Conservation (phyloP, 2,888 invertebrate genomes). For the Platyscelio sp. region DNA sequence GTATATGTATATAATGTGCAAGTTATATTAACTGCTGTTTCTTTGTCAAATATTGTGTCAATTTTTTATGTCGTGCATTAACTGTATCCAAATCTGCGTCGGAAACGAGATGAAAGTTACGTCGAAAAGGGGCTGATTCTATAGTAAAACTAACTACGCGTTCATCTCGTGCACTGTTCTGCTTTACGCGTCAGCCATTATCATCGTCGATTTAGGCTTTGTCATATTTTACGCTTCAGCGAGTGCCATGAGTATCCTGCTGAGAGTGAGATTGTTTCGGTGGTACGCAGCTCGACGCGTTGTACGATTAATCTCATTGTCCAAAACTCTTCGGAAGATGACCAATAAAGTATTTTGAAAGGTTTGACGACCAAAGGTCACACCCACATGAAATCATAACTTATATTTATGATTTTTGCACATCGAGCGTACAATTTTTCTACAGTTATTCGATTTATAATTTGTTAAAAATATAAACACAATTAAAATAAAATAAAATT, state of each 20-base stretch:
- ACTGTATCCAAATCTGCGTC: constrained; percentile 4
- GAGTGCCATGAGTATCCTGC: constrained; percentile 56
- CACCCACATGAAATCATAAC: constrained; percentile 46
- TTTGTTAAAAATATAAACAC: too few relatives aligned
- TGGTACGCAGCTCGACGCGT: constrained; percentile 49
- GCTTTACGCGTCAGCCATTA: constrained; percentile 59
- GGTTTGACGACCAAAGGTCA: constrained; percentile 50
- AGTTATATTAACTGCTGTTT: too few relatives aligned
- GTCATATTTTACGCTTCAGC: constrained; percentile 67
- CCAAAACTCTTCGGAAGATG: constrained; percentile 47
- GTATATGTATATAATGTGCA: too few relatives aligned
- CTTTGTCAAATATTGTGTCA: constrained; percentile 25
- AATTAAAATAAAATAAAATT: too few relatives aligned
- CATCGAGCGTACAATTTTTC: too few relatives aligned
- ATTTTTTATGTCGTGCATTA: constrained; percentile 27
- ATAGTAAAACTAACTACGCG: constrained; percentile 48
- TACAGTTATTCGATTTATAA: too few relatives aligned
- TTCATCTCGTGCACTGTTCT: constrained; percentile 49
- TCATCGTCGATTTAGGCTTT: constrained; percentile 60
- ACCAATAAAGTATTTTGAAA: constrained; percentile 65
- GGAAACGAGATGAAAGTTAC: constrained; percentile 49
- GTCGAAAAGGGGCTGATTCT: constrained; percentile 45
- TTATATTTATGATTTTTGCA: constrained; percentile 40
- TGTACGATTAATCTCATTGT: constrained; percentile 62
- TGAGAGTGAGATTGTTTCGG: constrained; percentile 66